Conservation (phyloP, 2,888 invertebrate genomes). For the Acanthacorydalis orientalis region DNA sequence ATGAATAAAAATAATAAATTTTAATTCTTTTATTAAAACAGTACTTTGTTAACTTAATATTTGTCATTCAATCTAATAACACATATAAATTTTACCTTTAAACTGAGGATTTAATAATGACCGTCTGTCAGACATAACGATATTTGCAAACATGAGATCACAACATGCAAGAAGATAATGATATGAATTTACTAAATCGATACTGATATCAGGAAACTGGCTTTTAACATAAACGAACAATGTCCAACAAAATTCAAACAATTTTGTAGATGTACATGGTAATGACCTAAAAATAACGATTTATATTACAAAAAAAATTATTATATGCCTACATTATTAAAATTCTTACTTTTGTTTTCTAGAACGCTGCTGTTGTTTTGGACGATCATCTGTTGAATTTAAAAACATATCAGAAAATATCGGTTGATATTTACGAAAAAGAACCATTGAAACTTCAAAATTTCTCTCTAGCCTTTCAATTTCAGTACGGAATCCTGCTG, state of each 20-base stretch:
- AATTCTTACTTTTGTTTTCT: conserved; percentile 35
- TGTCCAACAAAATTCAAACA: conserved; percentile 91
- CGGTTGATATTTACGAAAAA: conserved; percentile 80
- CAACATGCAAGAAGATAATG: conserved; percentile 81
- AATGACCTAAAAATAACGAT: conserved; percentile 34
- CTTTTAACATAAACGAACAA: conserved; percentile 80
- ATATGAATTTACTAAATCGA: conserved; percentile 88
- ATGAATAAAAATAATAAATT: background rate
- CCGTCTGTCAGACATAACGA: conserved; percentile 56
- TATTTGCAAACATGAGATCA: conserved; percentile 81
- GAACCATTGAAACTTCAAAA: conserved; percentile 85
- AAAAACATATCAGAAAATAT: conserved; percentile 78
- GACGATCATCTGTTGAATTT: conserved; percentile 40
- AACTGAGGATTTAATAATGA: conserved; percentile 79
- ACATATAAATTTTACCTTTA: conserved; percentile 35
- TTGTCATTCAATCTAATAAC: conserved; percentile 7
- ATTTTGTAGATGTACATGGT: conserved; percentile 63
- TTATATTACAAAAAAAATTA: background rate
- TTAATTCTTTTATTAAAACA: conserved; percentile 4
- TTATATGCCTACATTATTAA: conserved; percentile 10
- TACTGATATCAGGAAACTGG: conserved; percentile 68
- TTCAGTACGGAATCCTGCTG: conserved; percentile 65
- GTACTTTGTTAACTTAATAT: background rate
- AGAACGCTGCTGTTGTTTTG: conserved; percentile 36
- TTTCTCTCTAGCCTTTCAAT: conserved; percentile 74